These are phyloP conservation scores for Eriocheir sinensis DNA, from an alignment of 1,140 invertebrate genomes.

Conservation along the genomic window DNA sequence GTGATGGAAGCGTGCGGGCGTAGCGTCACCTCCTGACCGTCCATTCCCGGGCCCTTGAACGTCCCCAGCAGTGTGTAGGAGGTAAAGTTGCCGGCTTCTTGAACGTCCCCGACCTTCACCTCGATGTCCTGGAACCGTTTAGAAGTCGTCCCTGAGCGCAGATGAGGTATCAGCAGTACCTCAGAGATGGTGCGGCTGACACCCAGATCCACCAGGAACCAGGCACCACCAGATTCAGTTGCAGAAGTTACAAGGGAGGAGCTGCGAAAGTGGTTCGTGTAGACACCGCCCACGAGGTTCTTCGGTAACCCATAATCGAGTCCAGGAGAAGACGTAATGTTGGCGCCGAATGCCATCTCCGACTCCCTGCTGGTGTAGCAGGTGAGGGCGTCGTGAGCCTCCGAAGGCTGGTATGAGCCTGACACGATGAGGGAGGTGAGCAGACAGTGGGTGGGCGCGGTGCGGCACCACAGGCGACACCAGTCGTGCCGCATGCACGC, in stretches of 20 bases:
- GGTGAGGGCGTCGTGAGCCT: not conserved
- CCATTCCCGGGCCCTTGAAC: not conserved
- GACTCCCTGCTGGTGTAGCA: not conserved
- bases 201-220: slow-evolving; percentile 29
- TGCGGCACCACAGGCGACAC: not conserved
- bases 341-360: not conserved
- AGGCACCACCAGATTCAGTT: not conserved
- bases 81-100: not conserved
- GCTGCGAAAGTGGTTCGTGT: too few relatives aligned
- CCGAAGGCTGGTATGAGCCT: not conserved
- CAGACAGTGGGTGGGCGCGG: not conserved
- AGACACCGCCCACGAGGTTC: slow-evolving; percentile 7
- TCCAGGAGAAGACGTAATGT: not conserved
- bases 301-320: not conserved
- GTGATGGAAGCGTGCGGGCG: not conserved
- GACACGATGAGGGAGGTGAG: not conserved
- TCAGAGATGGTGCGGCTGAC: not conserved
- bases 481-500: not conserved
- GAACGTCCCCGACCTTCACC: not conserved
- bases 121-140: not conserved
- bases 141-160: not conserved
- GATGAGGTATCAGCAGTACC: not conserved
- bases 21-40: not conserved
- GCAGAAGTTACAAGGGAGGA: not conserved
- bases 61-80: slow-evolving; percentile 30